phyloP scores from a whole-genome alignment of 2,888 invertebrate genomes.

The Drosophila planitibia region DNA sequence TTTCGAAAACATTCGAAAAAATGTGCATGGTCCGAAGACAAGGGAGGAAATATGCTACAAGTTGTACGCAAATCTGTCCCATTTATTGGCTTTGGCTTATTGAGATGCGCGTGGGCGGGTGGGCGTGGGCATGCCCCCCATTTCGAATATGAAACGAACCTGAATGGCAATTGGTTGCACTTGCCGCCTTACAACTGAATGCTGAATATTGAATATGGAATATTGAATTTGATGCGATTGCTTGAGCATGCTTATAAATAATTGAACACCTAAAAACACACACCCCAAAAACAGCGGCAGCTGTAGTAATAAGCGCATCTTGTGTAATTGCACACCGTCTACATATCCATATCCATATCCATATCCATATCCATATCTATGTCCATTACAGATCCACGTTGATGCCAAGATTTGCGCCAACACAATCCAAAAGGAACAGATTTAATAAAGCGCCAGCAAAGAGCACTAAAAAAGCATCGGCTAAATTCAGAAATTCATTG shows the following conservation, averaged over 20 bases:
- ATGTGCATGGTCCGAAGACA: neutral
- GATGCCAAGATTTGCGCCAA: constrained; percentile 16
- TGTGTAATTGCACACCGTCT: constrained; percentile 67
- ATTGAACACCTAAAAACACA: constrained; percentile 48
- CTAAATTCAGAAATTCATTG: constrained; percentile 79
- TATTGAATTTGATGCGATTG: constrained; percentile 79
- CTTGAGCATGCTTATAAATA: constrained; percentile 72
- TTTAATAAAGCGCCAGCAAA: constrained; percentile 61
- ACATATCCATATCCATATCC: constrained; percentile 12
- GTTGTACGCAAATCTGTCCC: neutral
- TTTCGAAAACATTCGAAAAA: neutral
- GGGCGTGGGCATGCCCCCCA: neutral
- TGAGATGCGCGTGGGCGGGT: neutral
- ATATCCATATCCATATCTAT: neutral
- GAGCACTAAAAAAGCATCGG: constrained; percentile 43
- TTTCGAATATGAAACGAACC: constrained; percentile 49
- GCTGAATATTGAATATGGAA: constrained; percentile 65
- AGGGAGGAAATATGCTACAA: neutral
- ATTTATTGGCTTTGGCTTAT: neutral
- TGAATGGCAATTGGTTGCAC: constrained; percentile 74
- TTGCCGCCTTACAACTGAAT: constrained; percentile 68
- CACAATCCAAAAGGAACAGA: constrained; percentile 40
- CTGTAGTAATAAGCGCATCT: constrained; percentile 14
- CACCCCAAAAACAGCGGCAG: neutral
- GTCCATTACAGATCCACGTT: constrained; percentile 26